Evolutionary conservation across 2,797 vertebrate genomes (phyloP), one percentile per base, ranked within the genome.

Genomic region (Eremophila alpestris): DNA sequence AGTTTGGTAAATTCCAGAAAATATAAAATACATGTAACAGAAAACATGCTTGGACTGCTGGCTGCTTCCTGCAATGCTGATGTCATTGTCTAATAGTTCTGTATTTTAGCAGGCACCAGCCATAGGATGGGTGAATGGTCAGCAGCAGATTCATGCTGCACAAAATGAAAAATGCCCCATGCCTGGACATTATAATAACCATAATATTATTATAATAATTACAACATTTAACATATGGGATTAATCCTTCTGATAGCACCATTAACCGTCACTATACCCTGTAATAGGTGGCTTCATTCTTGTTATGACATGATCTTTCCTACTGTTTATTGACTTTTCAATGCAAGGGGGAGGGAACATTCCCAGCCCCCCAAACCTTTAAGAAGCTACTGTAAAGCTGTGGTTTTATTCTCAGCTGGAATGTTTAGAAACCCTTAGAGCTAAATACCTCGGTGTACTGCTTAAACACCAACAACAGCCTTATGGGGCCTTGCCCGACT

Each of bases 391-490:
- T 98, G 98, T 98, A 98, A 98, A 98, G 97, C 98, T 95, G 97
- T 68, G 96, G 98, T 98, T 98, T 98, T 98, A 97, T 97, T 98
- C 98, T 97, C 98, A 98, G 98, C 98, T 98, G 98, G 98, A 98
- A 98, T 98, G 98, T 98, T 98, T 98, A 98, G 98, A 98, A 98
- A 98, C 98, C 97, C 95, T 98, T 87, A 84, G 97, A 98, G 98
- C 98, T 98, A 98, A 98, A 98, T 98, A 98, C 98, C 98, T 98
- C 34, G 54, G 97, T 98, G 97, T 98, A 98, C 98, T 97, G 97
- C 98, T 98, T 98, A 98, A 98, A 98, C 98, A 98, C 97, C 98
- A 98, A 98, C 98, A 98, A 98, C 98, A 98, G 98, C 98, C 98
- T 98, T 98, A 98, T 98, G 98, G 98, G 98, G 98, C 98, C 98